Base-by-base conservation (phyloP, 2,113 vertebrate species). In the Cephalopterus ornatus region DNA sequence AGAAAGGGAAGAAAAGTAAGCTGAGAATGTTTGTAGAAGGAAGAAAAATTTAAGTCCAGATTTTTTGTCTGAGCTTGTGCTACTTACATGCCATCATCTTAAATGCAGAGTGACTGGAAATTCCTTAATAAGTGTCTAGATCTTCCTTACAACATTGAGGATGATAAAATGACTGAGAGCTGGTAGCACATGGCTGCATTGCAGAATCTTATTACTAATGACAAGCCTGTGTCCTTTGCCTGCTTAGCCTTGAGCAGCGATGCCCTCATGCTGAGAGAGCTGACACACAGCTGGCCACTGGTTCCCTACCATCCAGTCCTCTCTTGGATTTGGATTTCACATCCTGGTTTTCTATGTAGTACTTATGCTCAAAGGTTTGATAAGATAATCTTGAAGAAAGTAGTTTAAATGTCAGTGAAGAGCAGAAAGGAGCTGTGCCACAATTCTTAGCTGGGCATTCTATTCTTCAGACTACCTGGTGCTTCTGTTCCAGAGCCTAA, bases 21-120 rank as follows among this genome's bases (percentile, higher is more conserved):
- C 26, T 35, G 47, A 66, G 35, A 76, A 32, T 17, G 5, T 70
- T 21, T 0, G 0, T 20, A 53, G n/a, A 41, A 72, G 23, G 11
- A 68, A 76, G 39, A 66, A 84, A 42, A 65, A 61, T 1, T 8
- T 10, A 50, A 66, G 20, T 49, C 32, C 0, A 0, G 62, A n/a
- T 12, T 33, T 88, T 32, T 82, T 70, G 37, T 71, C 16, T 49
- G 55, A 84, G 30, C 19, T 77, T 12, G 7, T 71, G 27, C 50
- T 11, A 8, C 21, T 33, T 50, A 35, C 6, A 13, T 74, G 21
- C 8, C 3, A 5, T 53, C 4, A 4, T 55, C 33, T 93, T 52
- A 65, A 92, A 80, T 6, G 7, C 50, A 70, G 50, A 4, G 5
- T 77, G 72, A 22, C 6, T 26, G 33, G 33, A 55, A 84, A 52